phyloP scores from a whole-genome alignment of 2,113 vertebrate species.

The Mus spicilegus region DNA sequence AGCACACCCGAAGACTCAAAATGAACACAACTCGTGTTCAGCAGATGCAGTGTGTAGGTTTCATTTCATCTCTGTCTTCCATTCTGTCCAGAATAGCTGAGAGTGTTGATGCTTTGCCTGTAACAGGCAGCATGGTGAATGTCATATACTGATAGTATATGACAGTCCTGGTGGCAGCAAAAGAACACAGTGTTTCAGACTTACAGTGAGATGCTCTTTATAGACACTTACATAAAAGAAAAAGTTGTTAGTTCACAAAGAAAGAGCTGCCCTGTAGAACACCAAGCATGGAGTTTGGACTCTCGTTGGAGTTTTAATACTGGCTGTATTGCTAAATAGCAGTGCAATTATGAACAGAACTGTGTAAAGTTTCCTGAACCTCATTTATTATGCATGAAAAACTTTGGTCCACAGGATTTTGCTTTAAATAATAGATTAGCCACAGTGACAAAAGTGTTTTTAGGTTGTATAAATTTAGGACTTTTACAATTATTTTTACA shows the following conservation, averaged over 20 bases:
- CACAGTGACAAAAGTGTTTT: constrained; percentile 31
- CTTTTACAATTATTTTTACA: constrained; percentile 39
- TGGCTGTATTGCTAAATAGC: not conserved
- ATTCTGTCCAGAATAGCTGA: not conserved
- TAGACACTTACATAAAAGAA: not conserved
- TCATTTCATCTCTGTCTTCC: not conserved
- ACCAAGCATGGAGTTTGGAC: not conserved
- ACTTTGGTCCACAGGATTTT: not conserved
- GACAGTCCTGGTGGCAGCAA: not conserved
- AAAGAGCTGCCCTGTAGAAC: not conserved
- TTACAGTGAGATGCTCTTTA: not conserved
- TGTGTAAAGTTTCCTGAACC: not conserved
- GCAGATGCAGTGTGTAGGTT: not conserved
- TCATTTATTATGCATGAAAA: constrained; percentile 50
- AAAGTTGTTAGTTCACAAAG: not conserved
- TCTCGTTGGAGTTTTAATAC: not conserved
- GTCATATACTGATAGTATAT: not conserved
- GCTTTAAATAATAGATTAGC: constrained; percentile 62
- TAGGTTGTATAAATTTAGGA: not conserved
- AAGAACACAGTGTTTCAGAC: not conserved
- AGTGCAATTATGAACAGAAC: not conserved
- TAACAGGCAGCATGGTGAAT: not conserved
- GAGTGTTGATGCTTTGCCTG: not conserved
- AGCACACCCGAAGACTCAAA: not conserved
- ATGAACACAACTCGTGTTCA: not conserved